These are phyloP conservation scores for Hypomecis punctinalis DNA, from an alignment of 2,888 invertebrate genomes.

Conservation along the genomic window DNA sequence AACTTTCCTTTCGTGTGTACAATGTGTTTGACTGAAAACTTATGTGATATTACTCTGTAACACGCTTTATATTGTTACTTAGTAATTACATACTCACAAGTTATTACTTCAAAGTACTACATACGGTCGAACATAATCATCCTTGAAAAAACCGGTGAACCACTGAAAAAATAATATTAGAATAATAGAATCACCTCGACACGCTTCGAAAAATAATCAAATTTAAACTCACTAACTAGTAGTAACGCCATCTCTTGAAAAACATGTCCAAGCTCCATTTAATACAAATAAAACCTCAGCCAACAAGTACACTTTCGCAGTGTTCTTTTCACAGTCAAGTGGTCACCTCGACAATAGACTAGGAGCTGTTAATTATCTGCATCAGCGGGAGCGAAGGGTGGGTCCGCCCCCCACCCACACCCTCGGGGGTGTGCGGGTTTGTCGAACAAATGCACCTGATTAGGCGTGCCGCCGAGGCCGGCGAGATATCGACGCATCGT, in stretches of 20 bases:
- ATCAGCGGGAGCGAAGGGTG: constrained; percentile 49
- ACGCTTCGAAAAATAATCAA: no score
- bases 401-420: constrained; percentile 30
- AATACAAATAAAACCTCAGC: constrained; percentile 3
- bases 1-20: constrained; percentile 17
- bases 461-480: constrained; percentile 66
- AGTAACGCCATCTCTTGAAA: not conserved
- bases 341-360: constrained; percentile 52
- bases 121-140: no score
- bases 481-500: constrained; percentile 39
- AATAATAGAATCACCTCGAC: no score
- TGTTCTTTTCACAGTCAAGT: constrained; percentile 38
- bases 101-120: not conserved
- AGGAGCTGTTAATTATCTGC: constrained; percentile 74
- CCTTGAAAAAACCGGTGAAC: no score
- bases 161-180: no score
- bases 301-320: constrained; percentile 11
- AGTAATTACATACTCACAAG: not conserved
- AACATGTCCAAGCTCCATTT: not conserved
- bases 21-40: constrained; percentile 12
- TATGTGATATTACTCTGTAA: constrained; percentile 14
- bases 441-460: constrained; percentile 81
- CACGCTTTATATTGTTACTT: constrained; percentile 6
- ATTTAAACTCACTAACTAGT: no score
- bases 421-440: constrained; percentile 58